Evolutionary conservation across 1,140 invertebrate species (phyloP).

Genomic region (Amyelois transitella): DNA sequence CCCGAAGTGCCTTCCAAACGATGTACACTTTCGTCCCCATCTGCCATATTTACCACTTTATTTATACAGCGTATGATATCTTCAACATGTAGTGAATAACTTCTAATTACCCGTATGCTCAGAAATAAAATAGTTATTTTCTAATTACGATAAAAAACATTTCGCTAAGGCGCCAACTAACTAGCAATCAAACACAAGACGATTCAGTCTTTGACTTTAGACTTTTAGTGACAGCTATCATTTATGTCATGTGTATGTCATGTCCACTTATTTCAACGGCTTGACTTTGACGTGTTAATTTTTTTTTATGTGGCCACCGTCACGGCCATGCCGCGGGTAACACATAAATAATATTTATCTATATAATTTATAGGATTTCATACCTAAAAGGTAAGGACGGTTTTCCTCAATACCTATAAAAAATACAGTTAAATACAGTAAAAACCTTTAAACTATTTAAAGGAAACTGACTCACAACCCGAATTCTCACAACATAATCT

Average conservation of each 20-base stretch:
- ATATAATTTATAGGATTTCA: too few species aligned
- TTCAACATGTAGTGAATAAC: background rate
- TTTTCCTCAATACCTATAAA: too few species aligned
- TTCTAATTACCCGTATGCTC: background rate
- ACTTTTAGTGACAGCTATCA: too few species aligned
- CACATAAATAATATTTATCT: too few species aligned
- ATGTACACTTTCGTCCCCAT: constrained; percentile 79
- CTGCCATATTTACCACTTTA: constrained; percentile 31
- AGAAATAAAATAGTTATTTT: background rate
- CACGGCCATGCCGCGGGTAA: too few species aligned
- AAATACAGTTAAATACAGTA: too few species aligned
- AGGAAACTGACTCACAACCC: too few species aligned
- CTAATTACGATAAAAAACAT: constrained; percentile 10
- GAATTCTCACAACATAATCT: too few species aligned
- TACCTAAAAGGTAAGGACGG: too few species aligned
- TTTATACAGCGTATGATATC: background rate
- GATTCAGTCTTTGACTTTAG: too few species aligned
- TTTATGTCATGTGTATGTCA: too few species aligned
- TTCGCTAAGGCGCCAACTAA: constrained; percentile 1
- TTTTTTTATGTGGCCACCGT: background rate
- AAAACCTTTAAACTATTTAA: too few species aligned
- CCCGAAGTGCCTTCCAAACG: constrained; percentile 87
- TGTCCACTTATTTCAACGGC: background rate
- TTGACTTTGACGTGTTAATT: background rate
- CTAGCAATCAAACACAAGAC: background rate